Evolutionary conservation across 2,888 invertebrate species (phyloP), one percentile per base, ranked within the genome.

Genomic region (Gastracanthus pulcherrimus): DNA sequence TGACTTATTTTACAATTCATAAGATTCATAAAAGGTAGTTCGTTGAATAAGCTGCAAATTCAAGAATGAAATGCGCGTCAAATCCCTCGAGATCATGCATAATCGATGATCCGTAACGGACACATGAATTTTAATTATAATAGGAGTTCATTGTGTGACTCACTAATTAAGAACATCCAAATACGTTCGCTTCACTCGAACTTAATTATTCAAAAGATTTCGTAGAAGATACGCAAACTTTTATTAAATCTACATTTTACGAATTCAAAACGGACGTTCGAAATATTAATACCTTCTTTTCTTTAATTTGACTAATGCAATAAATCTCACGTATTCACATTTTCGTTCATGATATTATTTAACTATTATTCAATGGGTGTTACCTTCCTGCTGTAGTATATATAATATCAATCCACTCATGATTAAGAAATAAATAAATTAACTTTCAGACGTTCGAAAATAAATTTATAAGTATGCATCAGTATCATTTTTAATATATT

Each of bases 31-130:
- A 69, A 69, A 55, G 48, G 13, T 26, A 41, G n/a, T 19, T 38
- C 41, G 41, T 23, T 6, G 26, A n/a, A 55, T 48, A 66, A 51
- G 7, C 19, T 19, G 29, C n/a, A 48, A 16, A 19, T 66, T 41
- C 69, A 41, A 76, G 76, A 76, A 76, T 76, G 51, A 51, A 76
- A 51, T 76, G 51, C n/a, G 62, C 48, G 62, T 62, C 62, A 62
- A 62, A 48, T 64, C 31, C 31, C 41, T 34, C 19, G 11, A 7
- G 74, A 48, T n/a, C n/a, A 3, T 67, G 31, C 41, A 58, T 34
- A 31, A 55, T 58, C 58, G 55, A 64, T 19, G 62, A 55, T 31
- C 23, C 11, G 41, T 23, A 38, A 34, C 67, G 58, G 76, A 60
- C 60, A 67, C 38, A 69, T 76, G 58, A 76, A 76, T 76, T 76